Evolutionary conservation across 2,797 vertebrate species (phyloP).

Genomic region (Sciurus carolinensis): DNA sequence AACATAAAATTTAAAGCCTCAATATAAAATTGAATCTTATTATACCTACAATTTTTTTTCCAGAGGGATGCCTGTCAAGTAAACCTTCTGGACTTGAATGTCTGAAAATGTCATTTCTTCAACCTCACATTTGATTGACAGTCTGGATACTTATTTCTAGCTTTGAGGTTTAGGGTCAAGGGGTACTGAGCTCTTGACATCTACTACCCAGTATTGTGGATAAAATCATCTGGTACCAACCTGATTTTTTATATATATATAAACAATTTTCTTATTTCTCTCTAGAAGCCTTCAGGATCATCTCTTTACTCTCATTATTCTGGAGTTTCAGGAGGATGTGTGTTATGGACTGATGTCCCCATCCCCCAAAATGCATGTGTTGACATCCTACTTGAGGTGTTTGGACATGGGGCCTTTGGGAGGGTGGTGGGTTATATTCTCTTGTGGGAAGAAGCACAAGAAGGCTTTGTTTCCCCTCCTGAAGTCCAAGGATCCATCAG

Average conservation of each 20-base stretch:
- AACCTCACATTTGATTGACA: not conserved
- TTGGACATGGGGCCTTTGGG: not conserved
- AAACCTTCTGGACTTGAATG: not conserved
- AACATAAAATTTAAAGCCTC: not conserved
- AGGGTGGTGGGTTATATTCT: not conserved
- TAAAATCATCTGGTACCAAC: not conserved
- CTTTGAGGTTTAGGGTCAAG: not conserved
- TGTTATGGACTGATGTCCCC: not conserved
- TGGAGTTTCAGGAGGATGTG: not conserved
- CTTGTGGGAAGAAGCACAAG: not conserved
- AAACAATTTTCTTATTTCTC: not conserved
- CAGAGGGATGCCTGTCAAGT: not conserved
- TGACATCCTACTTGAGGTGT: not conserved
- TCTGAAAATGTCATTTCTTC: conserved; percentile 29
- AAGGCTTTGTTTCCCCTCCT: not conserved
- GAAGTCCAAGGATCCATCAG: not conserved
- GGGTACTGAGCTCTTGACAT: not conserved
- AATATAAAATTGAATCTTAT: conserved; percentile 21
- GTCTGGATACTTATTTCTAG: not conserved
- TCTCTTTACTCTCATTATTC: not conserved
- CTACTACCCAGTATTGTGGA: not conserved
- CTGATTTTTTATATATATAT: not conserved
- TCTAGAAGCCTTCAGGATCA: not conserved
- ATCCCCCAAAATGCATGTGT: not conserved
- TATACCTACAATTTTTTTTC: not conserved